phyloP scores from a whole-genome alignment of 2,113 vertebrate genomes.

The Isichthys henryi region DNA sequence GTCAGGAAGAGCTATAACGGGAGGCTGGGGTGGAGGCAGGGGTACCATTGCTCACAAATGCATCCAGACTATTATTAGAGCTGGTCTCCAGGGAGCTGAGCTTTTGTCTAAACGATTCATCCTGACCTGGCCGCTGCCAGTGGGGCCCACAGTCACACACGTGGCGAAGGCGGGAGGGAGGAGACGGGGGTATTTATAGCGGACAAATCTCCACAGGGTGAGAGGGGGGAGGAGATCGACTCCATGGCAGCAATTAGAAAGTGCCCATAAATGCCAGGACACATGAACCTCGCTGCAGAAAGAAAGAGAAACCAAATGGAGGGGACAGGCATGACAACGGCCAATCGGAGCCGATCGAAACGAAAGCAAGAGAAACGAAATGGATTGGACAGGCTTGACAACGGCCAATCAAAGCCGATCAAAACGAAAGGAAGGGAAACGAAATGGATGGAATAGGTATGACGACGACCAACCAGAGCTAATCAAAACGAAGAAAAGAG shows the following conservation, averaged over 20 bases:
- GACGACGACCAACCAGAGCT: background rate
- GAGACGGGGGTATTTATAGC: conserved; percentile 1
- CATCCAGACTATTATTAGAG: background rate
- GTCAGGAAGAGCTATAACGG: background rate
- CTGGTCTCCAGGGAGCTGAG: background rate
- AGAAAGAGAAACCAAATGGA: background rate
- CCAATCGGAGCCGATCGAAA: background rate
- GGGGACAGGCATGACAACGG: background rate
- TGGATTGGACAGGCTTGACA: background rate
- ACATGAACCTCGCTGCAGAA: background rate
- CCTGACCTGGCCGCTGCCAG: background rate
- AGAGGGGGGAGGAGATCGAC: background rate
- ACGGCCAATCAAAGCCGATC: background rate
- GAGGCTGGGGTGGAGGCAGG: background rate
- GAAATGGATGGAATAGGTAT: background rate
- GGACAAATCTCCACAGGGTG: background rate
- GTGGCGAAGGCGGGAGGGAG: background rate
- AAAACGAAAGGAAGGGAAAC: too few relatives aligned
- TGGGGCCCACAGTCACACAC: background rate
- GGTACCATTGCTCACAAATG: background rate
- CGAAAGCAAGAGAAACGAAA: background rate
- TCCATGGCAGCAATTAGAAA: conserved; percentile 1
- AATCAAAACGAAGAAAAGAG: background rate
- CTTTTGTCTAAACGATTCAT: conserved; percentile 1
- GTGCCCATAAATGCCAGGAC: conserved; percentile 8